Conservation (phyloP, 2,888 invertebrate species). For the Folsomia manolachei region DNA sequence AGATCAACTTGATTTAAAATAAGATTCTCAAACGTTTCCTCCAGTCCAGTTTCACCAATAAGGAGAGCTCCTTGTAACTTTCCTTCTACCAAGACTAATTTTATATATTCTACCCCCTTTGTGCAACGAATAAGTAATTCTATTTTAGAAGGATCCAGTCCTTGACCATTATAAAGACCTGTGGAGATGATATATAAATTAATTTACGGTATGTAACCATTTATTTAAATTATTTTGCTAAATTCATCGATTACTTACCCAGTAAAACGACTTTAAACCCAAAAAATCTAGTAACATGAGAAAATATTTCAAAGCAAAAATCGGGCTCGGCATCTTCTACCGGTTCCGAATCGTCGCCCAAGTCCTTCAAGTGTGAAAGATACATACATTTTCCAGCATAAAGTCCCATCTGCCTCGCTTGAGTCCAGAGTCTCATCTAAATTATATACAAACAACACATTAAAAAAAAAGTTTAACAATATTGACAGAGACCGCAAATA, state of each 20-base stretch:
- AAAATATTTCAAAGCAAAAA: constrained; percentile 95
- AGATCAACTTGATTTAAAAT: constrained; percentile 92
- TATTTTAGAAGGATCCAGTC: constrained; percentile 68
- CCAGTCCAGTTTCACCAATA: constrained; percentile 94
- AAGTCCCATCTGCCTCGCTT: constrained; percentile 94
- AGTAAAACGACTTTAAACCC: constrained; percentile 87
- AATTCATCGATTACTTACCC: constrained; percentile 58
- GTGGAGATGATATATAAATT: not conserved
- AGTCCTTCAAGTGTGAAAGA: constrained; percentile 59
- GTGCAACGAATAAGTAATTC: constrained; percentile 83
- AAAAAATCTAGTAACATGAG: constrained; percentile 93
- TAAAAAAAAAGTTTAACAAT: not conserved
- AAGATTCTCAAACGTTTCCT: constrained; percentile 97
- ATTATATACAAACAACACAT: constrained; percentile 11
- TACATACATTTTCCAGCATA: constrained; percentile 91
- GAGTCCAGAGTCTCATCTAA: constrained; percentile 95
- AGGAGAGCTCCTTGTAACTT: constrained; percentile 88
- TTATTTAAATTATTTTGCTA: too few relatives aligned
- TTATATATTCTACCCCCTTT: constrained; percentile 67
- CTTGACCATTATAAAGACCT: constrained; percentile 83
- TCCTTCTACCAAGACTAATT: constrained; percentile 75
- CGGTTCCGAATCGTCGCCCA: constrained; percentile 59
- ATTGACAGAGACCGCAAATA: not conserved
- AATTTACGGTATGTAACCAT: too few relatives aligned
- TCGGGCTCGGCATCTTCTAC: constrained; percentile 58